phyloP scores from a whole-genome alignment of 1,140 invertebrate species.

The Zaprionus inermis region DNA sequence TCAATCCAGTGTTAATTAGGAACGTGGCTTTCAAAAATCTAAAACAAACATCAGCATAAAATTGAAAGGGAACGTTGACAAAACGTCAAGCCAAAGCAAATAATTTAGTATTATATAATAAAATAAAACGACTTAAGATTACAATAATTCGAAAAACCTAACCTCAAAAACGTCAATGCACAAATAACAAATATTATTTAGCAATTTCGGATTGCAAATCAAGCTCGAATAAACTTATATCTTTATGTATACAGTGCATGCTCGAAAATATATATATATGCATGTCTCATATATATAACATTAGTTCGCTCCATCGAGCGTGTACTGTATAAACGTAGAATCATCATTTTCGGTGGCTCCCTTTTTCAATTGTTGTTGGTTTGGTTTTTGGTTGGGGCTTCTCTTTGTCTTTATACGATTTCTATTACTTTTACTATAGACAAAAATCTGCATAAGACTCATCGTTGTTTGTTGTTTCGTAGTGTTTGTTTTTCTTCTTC shows the following conservation, averaged over 20 bases:
- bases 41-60: conserved; percentile 32
- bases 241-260: conserved; percentile 2
- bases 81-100: conserved; percentile 24
- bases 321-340: conserved; percentile 1
- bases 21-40: conserved; percentile 53
- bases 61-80: conserved; percentile 13
- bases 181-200: conserved; percentile 65
- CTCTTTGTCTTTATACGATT: conserved; percentile 53
- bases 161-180: conserved; percentile 62
- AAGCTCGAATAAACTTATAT: conserved; percentile 3
- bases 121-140: conserved; percentile 5
- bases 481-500: conserved; percentile 4
- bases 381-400: conserved; percentile 2
- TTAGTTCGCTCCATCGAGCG: conserved; percentile 5
- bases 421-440: conserved; percentile 70
- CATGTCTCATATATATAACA: not conserved
- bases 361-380: not conserved
- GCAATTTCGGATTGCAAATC: not conserved
- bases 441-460: conserved; percentile 73
- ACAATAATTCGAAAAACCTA: not conserved
- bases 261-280: conserved; percentile 9
- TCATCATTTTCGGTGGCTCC: not conserved
- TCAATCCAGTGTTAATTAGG: conserved; percentile 56
- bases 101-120: conserved; percentile 5
- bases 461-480: conserved; percentile 24